Conservation (phyloP, 2,113 vertebrate genomes). For the Hepsetus odoe region DNA sequence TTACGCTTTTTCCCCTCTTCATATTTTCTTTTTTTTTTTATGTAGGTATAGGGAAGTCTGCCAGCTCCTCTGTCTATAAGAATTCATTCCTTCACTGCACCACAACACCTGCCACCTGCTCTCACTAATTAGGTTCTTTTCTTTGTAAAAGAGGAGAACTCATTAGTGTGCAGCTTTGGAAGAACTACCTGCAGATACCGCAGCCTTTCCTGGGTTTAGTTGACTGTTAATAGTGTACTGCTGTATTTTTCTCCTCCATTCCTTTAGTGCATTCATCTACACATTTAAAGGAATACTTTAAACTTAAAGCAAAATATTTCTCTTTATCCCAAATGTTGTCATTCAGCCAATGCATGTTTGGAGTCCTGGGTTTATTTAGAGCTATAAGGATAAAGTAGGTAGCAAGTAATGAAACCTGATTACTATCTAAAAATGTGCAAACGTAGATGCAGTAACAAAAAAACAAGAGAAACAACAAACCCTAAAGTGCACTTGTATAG, state of each 20-base stretch:
- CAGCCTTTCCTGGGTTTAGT: neutral
- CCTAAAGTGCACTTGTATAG: too few species aligned
- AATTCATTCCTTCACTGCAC: neutral
- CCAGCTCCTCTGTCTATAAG: neutral
- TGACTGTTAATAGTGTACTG: neutral
- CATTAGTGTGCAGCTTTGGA: slow-evolving; percentile 5
- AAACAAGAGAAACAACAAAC: too few species aligned
- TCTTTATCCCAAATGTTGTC: neutral
- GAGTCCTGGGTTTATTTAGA: neutral
- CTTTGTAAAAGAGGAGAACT: neutral
- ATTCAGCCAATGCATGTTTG: neutral
- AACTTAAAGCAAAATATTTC: neutral
- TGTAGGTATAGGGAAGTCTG: neutral
- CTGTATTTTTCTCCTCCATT: neutral
- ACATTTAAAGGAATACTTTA: neutral
- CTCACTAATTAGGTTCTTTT: slow-evolving; percentile 17
- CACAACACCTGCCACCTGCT: neutral
- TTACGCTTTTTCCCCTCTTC: neutral
- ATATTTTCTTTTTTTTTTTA: neutral
- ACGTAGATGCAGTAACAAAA: too few species aligned
- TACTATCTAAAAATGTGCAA: neutral
- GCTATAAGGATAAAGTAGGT: neutral
- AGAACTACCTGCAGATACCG: neutral
- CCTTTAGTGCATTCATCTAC: neutral
- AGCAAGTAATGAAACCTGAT: neutral